Evolutionary conservation across 2,888 invertebrate genomes (phyloP).

Genomic region (Apoda limacodes): DNA sequence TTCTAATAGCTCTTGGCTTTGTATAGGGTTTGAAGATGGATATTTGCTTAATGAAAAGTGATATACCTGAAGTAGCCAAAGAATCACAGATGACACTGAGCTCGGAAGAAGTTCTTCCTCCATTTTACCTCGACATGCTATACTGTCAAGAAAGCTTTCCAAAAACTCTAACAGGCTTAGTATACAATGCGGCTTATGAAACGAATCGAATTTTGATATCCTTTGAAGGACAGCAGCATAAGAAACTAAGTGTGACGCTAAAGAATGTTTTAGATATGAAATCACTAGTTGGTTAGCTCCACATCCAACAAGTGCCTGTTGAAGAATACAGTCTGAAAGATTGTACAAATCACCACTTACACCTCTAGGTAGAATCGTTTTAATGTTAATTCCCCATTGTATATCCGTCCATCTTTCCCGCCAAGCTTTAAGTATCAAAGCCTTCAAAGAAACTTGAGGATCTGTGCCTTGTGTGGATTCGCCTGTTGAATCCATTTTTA

Average conservation of each 20-base stretch:
- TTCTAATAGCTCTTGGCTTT: slow-evolving; percentile 73
- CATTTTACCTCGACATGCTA: slow-evolving; percentile 81
- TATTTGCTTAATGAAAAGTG: slow-evolving; percentile 59
- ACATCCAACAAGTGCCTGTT: slow-evolving; percentile 93
- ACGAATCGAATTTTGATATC: slow-evolving; percentile 89
- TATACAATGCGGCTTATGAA: slow-evolving; percentile 89
- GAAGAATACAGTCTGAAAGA: slow-evolving; percentile 91
- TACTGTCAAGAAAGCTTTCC: slow-evolving; percentile 74
- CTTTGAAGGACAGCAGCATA: slow-evolving; percentile 90
- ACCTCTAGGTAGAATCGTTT: slow-evolving; percentile 90
- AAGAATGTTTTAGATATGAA: slow-evolving; percentile 91
- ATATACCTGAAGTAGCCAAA: slow-evolving; percentile 86
- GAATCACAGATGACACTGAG: slow-evolving; percentile 82
- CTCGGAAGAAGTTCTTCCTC: slow-evolving; percentile 89
- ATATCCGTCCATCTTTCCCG: slow-evolving; percentile 95
- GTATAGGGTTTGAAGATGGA: slow-evolving; percentile 56
- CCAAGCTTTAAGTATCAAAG: slow-evolving; percentile 89
- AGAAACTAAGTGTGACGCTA: slow-evolving; percentile 91
- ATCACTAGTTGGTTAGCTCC: slow-evolving; percentile 92
- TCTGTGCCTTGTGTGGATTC: slow-evolving; percentile 76
- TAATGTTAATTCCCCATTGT: slow-evolving; percentile 96
- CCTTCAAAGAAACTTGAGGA: slow-evolving; percentile 70
- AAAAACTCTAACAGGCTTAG: slow-evolving; percentile 87
- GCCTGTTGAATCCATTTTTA: slow-evolving; percentile 78
- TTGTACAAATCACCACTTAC: slow-evolving; percentile 95